A percentile compares a stretch with the other conserved stretches of the same genome.
Conservation (phyloP, 2,797 vertebrate species). For the Sorex maritimensis region DNA sequence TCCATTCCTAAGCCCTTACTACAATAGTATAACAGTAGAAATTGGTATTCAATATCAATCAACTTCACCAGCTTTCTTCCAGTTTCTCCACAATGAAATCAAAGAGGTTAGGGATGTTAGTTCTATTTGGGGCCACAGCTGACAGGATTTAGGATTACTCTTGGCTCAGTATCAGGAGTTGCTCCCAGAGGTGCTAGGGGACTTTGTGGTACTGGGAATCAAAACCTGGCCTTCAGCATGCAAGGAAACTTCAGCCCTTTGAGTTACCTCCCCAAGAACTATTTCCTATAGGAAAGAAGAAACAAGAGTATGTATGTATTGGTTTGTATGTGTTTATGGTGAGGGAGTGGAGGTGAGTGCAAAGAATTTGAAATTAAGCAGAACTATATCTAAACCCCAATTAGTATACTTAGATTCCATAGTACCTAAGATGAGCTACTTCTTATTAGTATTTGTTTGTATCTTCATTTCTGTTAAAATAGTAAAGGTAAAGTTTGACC, state of each 20-base stretch:
- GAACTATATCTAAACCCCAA: background rate
- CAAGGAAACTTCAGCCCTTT: too few species aligned
- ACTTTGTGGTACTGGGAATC: too few species aligned
- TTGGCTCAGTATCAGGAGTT: too few species aligned
- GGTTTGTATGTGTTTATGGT: background rate
- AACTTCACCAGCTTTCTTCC: background rate
- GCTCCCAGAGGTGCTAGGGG: too few species aligned
- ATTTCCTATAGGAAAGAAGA: background rate
- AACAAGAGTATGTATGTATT: background rate
- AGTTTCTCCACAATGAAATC: background rate
- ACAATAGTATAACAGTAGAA: too few species aligned
- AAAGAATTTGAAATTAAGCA: background rate
- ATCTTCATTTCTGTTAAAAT: slow-evolving; percentile 37
- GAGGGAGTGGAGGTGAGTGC: accelerated
- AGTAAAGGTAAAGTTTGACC: background rate
- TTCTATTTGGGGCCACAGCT: too few species aligned
- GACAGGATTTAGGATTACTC: too few species aligned
- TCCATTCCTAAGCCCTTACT: background rate
- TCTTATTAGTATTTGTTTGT: background rate
- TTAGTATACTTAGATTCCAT: background rate
- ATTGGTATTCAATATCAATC: background rate
- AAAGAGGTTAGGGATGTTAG: too few species aligned
- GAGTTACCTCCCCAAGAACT: background rate
- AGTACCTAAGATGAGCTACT: background rate
- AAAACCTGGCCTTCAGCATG: too few species aligned